These are phyloP conservation scores for Nomada flava DNA, from an alignment of 2,888 invertebrate species.

Conservation along the genomic window DNA sequence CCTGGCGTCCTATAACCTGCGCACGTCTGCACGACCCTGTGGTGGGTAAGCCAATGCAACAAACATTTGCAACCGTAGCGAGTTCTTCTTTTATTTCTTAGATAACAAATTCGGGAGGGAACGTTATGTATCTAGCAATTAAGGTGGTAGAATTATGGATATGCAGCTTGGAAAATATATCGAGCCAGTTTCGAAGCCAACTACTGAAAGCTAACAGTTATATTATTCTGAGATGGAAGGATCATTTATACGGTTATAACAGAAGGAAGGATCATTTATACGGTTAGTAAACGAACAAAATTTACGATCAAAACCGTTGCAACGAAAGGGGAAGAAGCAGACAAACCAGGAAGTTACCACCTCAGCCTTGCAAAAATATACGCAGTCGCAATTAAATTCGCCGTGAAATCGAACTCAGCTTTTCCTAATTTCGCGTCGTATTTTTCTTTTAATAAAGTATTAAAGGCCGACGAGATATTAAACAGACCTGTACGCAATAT, in stretches of 20 bases:
- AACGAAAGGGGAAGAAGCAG: neutral
- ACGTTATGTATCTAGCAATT: constrained; percentile 46
- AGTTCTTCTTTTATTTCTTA: constrained; percentile 45
- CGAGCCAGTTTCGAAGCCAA: neutral
- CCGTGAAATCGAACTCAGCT: too few species aligned
- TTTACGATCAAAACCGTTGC: neutral
- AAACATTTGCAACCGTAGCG: neutral
- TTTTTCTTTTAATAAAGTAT: too few species aligned
- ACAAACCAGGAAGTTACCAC: neutral
- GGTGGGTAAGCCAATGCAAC: neutral
- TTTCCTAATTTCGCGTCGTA: too few species aligned
- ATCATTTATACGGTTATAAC: neutral
- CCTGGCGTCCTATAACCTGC: constrained; percentile 4
- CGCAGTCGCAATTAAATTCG: too few species aligned
- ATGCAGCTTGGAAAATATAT: neutral
- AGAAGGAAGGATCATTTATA: neutral
- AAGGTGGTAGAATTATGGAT: too few species aligned
- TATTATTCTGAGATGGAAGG: neutral
- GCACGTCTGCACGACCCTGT: constrained; percentile 2
- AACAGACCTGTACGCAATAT: neutral
- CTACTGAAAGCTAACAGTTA: too few species aligned
- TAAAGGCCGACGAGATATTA: too few species aligned
- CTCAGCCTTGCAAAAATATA: neutral
- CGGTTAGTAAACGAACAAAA: neutral
- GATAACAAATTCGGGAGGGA: constrained; percentile 48